Conservation (phyloP, 2,888 invertebrate genomes). For the Pseudococcus viburni region DNA sequence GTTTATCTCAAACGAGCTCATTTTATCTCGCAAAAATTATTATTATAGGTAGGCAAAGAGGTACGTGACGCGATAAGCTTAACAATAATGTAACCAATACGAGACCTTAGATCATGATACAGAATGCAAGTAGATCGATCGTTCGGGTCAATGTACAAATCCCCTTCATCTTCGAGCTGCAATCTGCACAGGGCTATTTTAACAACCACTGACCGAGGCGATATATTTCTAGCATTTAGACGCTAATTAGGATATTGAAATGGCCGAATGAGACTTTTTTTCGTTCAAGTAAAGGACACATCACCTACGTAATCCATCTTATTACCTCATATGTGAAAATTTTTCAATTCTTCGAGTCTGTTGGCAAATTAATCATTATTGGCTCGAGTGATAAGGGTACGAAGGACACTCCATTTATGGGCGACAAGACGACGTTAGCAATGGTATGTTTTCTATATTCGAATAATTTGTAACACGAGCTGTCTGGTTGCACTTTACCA, state of each 20-base stretch:
- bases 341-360: not conserved
- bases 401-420: not conserved
- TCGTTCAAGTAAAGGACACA: not conserved
- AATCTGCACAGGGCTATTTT: not conserved
- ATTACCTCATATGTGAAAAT: not conserved
- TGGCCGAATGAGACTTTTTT: not conserved
- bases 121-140: not conserved
- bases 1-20: not conserved
- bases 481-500: not conserved
- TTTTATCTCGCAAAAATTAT: not conserved
- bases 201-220: not conserved
- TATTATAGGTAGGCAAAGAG: not conserved
- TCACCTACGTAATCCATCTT: not conserved
- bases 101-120: conserved; percentile 1
- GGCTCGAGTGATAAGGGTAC: not conserved
- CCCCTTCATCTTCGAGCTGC: too few species aligned
- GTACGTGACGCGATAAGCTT: conserved; percentile 6
- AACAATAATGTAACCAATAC: not conserved
- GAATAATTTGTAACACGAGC: not conserved
- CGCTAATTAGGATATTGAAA: not conserved
- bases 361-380: not conserved
- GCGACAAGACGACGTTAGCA: not conserved
- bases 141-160: not conserved
- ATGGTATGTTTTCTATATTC: not conserved
- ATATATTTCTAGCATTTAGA: not conserved